Evolutionary conservation across 2,888 invertebrate species (phyloP), one percentile per base, ranked within the genome.

Genomic region (Labia minor): DNA sequence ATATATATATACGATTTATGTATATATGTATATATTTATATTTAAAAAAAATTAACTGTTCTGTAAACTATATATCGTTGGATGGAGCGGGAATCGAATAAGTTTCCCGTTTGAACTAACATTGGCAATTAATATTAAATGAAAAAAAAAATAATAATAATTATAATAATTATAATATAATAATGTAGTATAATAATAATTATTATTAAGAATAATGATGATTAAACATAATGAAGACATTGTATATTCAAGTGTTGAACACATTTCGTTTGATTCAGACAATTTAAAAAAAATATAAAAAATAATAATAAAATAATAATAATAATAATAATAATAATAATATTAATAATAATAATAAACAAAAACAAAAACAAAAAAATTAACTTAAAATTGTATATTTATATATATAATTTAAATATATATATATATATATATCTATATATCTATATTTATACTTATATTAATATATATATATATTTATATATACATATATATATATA

Each of bases 41-140:
- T 26, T n/a, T 26, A 26, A 26, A 49, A 49, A 49, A 49, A 49
- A 11, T 49, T 49, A 49, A 49, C 49, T 49, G 49, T 49, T 49
- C 49, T n/a, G 49, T 49, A 49, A 49, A 49, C 49, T 49, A 49
- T n/a, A n/a, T 49, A 49, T 49, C 49, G 49, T 49, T 49, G 49
- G 49, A 49, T 49, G 49, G 49, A 49, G 49, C 49, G 49, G 49
- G 49, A 3, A 49, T 49, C 11, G 6, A 33, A 11, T 49, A 8
- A 16, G 49, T 3, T n/a, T 14, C 49, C 49, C 49, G 49, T 49
- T 49, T 49, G 49, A 49, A 49, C 49, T 49, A 49, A 49, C 49
- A 49, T 49, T 49, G 49, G 49, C 49, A 49, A 49, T 49, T 49
- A 49, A 49, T 49, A 49, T 49, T 49, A 49, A 49, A 49, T 49